Percentiles rank a stretch among this genome's conserved stretches.
Evolutionary conservation across 2,797 vertebrate species (phyloP).

Genomic region (Aulostomus chinensis): DNA sequence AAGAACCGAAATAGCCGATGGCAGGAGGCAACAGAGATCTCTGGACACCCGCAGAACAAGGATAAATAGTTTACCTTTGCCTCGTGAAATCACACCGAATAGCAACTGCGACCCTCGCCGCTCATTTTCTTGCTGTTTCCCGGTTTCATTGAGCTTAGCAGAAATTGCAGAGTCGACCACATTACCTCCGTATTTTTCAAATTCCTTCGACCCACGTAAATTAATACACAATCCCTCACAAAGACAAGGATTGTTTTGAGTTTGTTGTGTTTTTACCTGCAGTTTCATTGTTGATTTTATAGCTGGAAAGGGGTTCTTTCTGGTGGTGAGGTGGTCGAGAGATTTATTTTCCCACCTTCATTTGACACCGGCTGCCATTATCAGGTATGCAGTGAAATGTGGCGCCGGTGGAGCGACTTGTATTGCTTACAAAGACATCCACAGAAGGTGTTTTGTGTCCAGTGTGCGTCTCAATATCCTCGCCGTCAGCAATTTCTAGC

Average conservation of each 20-base stretch:
- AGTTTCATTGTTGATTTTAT: conserved; percentile 27
- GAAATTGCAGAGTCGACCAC: conserved; percentile 32
- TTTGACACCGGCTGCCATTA: conserved; percentile 31
- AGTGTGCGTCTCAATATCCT: conserved; percentile 25
- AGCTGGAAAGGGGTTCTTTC: conserved; percentile 30
- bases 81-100: conserved; percentile 6
- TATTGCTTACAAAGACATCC: conserved; percentile 26
- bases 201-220: conserved; percentile 36
- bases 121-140: not conserved
- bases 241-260: conserved; percentile 15
- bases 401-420: conserved; percentile 15
- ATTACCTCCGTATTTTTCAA: conserved; percentile 28
- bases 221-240: not conserved
- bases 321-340: not conserved
- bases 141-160: not conserved
- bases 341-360: conserved; percentile 65
- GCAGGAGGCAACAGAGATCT: conserved; percentile 14
- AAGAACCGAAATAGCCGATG: conserved; percentile 18
- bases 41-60: conserved; percentile 19
- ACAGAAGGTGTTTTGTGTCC: conserved; percentile 53
- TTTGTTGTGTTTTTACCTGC: conserved; percentile 22
- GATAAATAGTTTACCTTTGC: conserved; percentile 12
- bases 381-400: conserved; percentile 30
- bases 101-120: conserved; percentile 2
- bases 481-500: conserved; percentile 36